Evolutionary conservation across 23 tunicate species (phyloP).

Genomic region (Aplidium turbinatum): DNA sequence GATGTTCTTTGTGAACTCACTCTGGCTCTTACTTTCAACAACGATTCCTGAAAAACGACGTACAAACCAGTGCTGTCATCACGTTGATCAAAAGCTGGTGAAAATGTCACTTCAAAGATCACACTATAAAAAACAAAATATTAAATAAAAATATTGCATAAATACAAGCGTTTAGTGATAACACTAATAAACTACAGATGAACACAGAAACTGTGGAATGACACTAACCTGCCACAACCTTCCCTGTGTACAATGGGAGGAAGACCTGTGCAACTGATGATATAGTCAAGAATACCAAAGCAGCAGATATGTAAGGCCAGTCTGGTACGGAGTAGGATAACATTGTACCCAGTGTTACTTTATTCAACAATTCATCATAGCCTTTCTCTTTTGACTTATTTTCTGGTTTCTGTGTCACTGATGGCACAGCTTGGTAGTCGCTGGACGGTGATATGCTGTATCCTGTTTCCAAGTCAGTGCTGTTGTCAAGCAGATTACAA

Average conservation of each 20-base stretch:
- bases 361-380: conserved; percentile 34
- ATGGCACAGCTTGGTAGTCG: not conserved
- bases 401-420: too few species aligned
- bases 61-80: not conserved
- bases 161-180: too few species aligned
- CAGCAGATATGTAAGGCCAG: conserved; percentile 39
- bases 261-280: conserved; percentile 74
- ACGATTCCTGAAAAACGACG: conserved; percentile 67
- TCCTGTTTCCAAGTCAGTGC: not conserved
- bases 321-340: conserved; percentile 55
- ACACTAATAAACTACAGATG: too few species aligned
- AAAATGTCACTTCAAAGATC: too few species aligned
- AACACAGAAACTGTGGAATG: too few species aligned
- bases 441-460: too few species aligned
- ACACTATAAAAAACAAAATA: too few species aligned
- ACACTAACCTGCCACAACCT: conserved; percentile 86
- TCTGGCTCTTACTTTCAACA: conserved; percentile 31
- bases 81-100: not conserved
- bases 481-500: too few species aligned
- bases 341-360: conserved; percentile 55
- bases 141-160: too few species aligned
- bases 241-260: conserved; percentile 71
- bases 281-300: conserved; percentile 43
- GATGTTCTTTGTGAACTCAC: conserved; percentile 41
- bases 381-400: conserved; percentile 30